Conservation (phyloP, 2,113 vertebrate genomes). For the Dolichallabes microphthalmus region DNA sequence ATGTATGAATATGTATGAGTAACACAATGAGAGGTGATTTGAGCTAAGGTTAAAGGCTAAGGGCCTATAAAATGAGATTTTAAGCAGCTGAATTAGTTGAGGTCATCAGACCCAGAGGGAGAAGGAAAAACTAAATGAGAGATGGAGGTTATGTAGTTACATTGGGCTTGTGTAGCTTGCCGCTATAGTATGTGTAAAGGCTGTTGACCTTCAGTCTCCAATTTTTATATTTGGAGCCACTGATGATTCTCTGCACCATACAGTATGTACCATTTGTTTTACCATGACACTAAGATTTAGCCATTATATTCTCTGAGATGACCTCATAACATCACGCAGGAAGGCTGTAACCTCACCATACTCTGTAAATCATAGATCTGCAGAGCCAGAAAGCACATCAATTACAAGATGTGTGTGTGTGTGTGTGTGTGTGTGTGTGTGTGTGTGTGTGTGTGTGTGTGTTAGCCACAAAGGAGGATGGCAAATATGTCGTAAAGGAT, state of each 20-base stretch:
- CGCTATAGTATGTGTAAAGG: not conserved
- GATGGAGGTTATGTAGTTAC: not conserved
- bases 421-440: slow-evolving; percentile 12
- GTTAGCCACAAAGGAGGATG: slow-evolving; percentile 38
- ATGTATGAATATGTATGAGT: slow-evolving; percentile 16
- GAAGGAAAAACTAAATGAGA: slow-evolving; percentile 53
- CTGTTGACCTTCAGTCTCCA: not conserved
- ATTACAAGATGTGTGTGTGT: slow-evolving; percentile 12
- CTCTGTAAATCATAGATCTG: not conserved
- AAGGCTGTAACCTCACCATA: not conserved
- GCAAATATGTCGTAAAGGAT: slow-evolving; percentile 62
- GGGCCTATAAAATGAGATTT: slow-evolving; percentile 75
- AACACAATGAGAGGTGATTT: slow-evolving; percentile 43
- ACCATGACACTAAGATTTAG: not conserved
- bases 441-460: slow-evolving; percentile 2
- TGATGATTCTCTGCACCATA: not conserved
- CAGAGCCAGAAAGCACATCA: not conserved
- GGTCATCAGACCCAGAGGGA: slow-evolving; percentile 46
- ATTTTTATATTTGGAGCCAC: not conserved
- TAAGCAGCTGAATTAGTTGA: slow-evolving; percentile 70
- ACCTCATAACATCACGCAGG: not conserved
- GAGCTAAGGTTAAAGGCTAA: slow-evolving; percentile 72
- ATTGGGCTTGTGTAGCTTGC: not conserved
- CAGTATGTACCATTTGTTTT: not conserved
- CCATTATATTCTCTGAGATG: not conserved